Evolutionary conservation across 2,888 invertebrate genomes (phyloP), one percentile per base, ranked within the genome.

Genomic region (Sarcophaga rosellei): DNA sequence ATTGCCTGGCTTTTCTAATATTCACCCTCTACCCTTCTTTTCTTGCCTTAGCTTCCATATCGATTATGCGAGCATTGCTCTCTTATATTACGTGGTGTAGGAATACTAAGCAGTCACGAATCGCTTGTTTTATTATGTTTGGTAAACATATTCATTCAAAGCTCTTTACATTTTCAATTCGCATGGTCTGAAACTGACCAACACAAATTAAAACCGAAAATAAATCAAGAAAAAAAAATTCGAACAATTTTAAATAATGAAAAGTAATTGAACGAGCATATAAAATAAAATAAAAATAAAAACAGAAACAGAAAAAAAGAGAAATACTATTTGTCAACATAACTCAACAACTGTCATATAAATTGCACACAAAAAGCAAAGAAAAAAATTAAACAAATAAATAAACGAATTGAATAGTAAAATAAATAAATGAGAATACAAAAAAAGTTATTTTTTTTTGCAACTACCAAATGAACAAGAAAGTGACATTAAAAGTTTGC

Each of bases 141-240:
- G n/a, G 1, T 4, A 57, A 61, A 35, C 35, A 66, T 44, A 66
- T n/a, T n/a, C 35, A 35, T 35, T 35, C 35, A 35, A 35, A 35
- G 10, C 35, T 35, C 35, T 66, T 44, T n/a, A 20, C 11, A 44
- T 66, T 44, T 44, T 44, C 6, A 2, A n/a, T 20, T 20, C 8
- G 1, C 10, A n/a, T 66, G n/a, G 35, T 61, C 59, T 72, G 61
- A 72, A 72, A 72, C 72, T 72, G 59, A 72, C 72, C 72, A 72
- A 25, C 57, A 59, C 72, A 72, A 72, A 35, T 72, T 44, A n/a
- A 59, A 53, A 61, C n/a, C 3, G 59, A 57, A 20, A 10, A 35
- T 10, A 65, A 35, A 2, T 4, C 2, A 63, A 63, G 15, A 25
- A 15, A 23, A 63, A 25, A 23, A 4, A 0, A 10, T 44, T 20